These are phyloP conservation scores for Mamestra brassicae DNA, from an alignment of 2,888 invertebrate genomes.

Conservation along the genomic window DNA sequence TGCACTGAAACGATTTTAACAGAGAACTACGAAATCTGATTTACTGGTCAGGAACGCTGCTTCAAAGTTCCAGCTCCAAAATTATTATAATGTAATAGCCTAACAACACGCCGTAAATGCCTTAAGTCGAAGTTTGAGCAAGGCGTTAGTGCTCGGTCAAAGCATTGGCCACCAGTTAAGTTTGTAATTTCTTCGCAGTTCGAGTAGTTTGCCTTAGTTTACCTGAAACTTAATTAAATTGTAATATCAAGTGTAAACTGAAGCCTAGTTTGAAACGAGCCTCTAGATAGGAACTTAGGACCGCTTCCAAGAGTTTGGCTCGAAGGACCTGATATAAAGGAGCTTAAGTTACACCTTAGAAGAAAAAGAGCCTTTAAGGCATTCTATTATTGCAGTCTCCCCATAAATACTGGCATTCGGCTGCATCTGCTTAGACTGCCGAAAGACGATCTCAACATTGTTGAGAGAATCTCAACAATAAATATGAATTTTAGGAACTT, in stretches of 20 bases:
- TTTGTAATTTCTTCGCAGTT: conserved; percentile 37
- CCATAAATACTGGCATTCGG: too few relatives aligned
- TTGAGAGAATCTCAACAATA: too few relatives aligned
- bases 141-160: conserved; percentile 42
- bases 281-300: background rate
- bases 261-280: background rate
- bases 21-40: conserved; percentile 22
- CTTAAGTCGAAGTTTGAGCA: conserved; percentile 45
- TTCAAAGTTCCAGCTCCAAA: conserved; percentile 31
- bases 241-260: conserved; percentile 11
- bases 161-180: conserved; percentile 37
- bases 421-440: too few relatives aligned
- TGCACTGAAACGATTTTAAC: background rate
- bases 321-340: background rate
- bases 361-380: background rate
- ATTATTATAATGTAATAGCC: conserved; percentile 42
- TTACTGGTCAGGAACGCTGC: conserved; percentile 17
- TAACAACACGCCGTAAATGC: conserved; percentile 39
- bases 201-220: conserved; percentile 19
- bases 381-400: background rate
- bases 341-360: background rate
- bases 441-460: too few relatives aligned
- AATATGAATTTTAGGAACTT: too few relatives aligned
- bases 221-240: conserved; percentile 27
- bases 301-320: background rate